phyloP scores from a whole-genome alignment of 2,888 invertebrate genomes.

The Anarsia innoxiella region DNA sequence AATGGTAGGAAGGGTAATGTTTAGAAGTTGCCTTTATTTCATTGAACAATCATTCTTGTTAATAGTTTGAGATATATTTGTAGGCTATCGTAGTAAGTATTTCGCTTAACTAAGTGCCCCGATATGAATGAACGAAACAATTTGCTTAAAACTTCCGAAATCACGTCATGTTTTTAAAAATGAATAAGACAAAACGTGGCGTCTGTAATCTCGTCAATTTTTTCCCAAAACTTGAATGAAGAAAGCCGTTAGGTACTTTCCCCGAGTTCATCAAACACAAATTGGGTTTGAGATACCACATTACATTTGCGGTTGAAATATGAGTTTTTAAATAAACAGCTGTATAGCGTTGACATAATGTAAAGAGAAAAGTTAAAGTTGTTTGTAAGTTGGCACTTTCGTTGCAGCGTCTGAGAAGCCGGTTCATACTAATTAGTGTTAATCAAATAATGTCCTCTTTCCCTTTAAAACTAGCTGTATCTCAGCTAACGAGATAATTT shows the following conservation, averaged over 20 bases:
- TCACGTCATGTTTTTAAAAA: too few species aligned
- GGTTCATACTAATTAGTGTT: conserved; percentile 69
- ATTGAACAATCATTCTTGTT: too few species aligned
- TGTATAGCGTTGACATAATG: not conserved
- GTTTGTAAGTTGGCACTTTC: conserved; percentile 40
- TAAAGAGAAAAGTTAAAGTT: conserved; percentile 11
- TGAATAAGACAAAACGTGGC: too few species aligned
- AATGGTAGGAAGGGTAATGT: too few species aligned
- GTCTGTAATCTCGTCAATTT: too few species aligned
- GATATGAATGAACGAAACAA: too few species aligned
- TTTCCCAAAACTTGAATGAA: conserved; percentile 26
- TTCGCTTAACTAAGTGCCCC: too few species aligned
- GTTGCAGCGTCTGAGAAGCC: conserved; percentile 46
- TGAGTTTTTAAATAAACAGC: not conserved
- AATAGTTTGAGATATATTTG: too few species aligned
- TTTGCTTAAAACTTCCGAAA: too few species aligned
- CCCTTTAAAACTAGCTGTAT: conserved; percentile 45
- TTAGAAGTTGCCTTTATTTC: too few species aligned
- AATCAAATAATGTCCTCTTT: conserved; percentile 68
- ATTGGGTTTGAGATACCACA: conserved; percentile 14
- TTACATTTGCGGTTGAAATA: not conserved
- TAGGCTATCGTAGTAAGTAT: too few species aligned
- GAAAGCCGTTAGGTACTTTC: conserved; percentile 58
- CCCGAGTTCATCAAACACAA: conserved; percentile 27
- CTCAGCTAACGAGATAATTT: conserved; percentile 29